Evolutionary conservation across 2,113 vertebrate genomes (phyloP).

Genomic region (Rhabdomys dilectus): DNA sequence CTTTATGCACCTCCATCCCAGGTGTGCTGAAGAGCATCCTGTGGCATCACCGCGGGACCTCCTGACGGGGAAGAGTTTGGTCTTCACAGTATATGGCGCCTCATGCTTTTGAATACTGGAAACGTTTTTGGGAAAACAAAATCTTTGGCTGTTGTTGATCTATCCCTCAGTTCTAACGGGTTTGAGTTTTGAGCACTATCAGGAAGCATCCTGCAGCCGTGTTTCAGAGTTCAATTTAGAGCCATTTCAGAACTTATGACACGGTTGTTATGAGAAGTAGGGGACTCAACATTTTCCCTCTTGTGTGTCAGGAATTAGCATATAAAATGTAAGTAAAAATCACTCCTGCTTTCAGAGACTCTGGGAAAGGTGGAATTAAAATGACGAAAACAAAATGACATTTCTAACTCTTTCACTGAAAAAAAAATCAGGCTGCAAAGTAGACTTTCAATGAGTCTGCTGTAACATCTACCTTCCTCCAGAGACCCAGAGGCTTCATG

Average conservation of each 20-base stretch:
- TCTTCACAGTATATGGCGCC: not conserved
- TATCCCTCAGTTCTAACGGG: not conserved
- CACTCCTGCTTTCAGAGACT: not conserved
- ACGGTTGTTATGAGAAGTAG: not conserved
- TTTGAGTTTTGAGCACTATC: slow-evolving; percentile 23
- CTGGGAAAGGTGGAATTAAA: slow-evolving; percentile 34
- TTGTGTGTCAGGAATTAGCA: not conserved
- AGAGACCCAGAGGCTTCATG: not conserved
- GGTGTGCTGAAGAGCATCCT: not conserved
- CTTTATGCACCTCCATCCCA: not conserved
- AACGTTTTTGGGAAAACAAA: not conserved
- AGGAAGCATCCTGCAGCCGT: not conserved
- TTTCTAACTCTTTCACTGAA: slow-evolving; percentile 21
- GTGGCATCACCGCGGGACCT: not conserved
- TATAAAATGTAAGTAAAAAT: slow-evolving; percentile 63
- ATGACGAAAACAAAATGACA: slow-evolving; percentile 43
- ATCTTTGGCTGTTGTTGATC: not conserved
- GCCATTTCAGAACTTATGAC: not conserved
- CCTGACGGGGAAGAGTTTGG: not conserved
- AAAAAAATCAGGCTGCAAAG: slow-evolving; percentile 52
- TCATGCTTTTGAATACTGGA: not conserved
- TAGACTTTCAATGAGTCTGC: not conserved
- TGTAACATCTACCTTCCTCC: not conserved
- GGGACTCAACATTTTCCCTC: slow-evolving; percentile 7
- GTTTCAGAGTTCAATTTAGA: slow-evolving; percentile 9